These are phyloP conservation scores for Macroramphosus scolopax DNA, from an alignment of 2,797 vertebrate species.

Conservation along the genomic window DNA sequence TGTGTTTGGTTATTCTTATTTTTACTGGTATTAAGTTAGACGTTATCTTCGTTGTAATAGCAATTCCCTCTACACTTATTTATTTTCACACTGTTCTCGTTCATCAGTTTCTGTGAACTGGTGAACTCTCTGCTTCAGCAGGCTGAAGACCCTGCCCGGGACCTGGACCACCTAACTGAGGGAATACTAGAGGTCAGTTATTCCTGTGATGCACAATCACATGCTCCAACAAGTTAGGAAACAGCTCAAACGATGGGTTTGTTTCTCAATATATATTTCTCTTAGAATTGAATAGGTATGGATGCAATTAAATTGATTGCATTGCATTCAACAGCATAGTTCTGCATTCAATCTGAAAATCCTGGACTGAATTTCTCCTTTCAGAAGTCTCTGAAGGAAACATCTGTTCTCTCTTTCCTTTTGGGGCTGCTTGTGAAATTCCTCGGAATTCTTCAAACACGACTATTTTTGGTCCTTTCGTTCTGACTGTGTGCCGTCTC, in stretches of 20 bases:
- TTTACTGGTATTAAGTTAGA: background rate
- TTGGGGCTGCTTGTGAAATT: conserved; percentile 22
- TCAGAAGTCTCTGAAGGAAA: conserved; percentile 3
- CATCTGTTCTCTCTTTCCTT: conserved; percentile 4
- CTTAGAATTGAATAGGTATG: too few species aligned
- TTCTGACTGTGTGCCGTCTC: background rate
- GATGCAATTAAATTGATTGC: too few species aligned
- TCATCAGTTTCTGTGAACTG: conserved; percentile 84
- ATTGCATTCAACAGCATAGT: too few species aligned
- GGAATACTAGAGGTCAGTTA: conserved; percentile 83
- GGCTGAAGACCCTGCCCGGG: conserved; percentile 49
- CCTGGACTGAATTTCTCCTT: too few species aligned
- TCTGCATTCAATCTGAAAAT: background rate
- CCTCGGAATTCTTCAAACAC: background rate
- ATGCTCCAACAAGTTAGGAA: too few species aligned
- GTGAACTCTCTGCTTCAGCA: conserved; percentile 83
- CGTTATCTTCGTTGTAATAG: background rate
- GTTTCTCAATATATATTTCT: too few species aligned
- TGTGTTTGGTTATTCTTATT: background rate
- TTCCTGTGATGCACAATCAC: too few species aligned
- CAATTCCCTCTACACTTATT: background rate
- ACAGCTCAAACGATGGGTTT: too few species aligned
- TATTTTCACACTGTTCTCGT: conserved; percentile 4
- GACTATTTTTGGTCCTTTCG: background rate
- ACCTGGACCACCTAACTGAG: conserved; percentile 41